Base-by-base conservation (phyloP, 2,888 invertebrate genomes). In the Drosophila imparisetae region DNA sequence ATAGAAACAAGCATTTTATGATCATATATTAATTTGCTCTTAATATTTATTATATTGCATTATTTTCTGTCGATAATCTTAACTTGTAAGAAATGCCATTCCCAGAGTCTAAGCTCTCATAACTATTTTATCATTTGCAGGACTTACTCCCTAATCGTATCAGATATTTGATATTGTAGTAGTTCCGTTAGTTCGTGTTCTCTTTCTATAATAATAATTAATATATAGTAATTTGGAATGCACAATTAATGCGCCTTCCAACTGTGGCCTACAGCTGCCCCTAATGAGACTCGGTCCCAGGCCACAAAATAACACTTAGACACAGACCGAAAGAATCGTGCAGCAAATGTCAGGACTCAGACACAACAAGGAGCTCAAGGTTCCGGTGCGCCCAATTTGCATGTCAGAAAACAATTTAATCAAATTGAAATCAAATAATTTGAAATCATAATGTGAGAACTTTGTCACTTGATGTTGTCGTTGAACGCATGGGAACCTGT, bases 391-490 rank as follows among this genome's bases (percentile, higher is more conserved):
- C 80, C 78, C 80, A 80, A 81, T 89, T 91, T 90, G 91, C 91
- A 92, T 91, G 91, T 91, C 92, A 86, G 85, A 84, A 82, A 83
- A 74, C 85, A 82, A 90, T 91, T 91, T 81, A 86, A 87, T 87
- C 89, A 88, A 90, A 90, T 89, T 84, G 85, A 84, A 90, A 86
- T 86, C 90, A 90, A 90, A 89, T 89, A 82, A 90, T 84, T 90
- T 87, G 90, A 88, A 91, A 86, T 76, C 82, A 86, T 89, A 91
- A 91, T 91, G 91, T 91, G 91, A 91, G 91, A 91, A 91, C 83
- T 85, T 89, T 89, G 89, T 89, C 91, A 91, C 88, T 90, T 91
- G 92, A 89, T 89, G 89, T 84, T 84, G 81, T 85, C 59, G 62
- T 79, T 64, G 49, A 42, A 36, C 64, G 66, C 78, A 57, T 84